Percentiles rank a stretch among this genome's conserved stretches.
phyloP scores from a whole-genome alignment of 1,140 invertebrate species.

The Diachasma alloeum region DNA sequence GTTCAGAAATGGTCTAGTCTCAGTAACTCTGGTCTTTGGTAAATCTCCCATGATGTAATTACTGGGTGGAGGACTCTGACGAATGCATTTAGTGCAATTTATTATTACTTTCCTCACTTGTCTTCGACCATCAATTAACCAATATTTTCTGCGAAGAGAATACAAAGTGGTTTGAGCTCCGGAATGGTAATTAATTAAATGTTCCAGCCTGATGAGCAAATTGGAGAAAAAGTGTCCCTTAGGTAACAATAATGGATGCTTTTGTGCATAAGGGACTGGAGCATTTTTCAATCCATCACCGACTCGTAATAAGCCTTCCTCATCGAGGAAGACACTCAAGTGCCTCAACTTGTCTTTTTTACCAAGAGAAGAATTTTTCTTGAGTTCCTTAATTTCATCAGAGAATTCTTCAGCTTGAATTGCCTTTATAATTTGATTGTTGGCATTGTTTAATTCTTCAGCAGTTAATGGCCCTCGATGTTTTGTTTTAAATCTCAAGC shows the following conservation, averaged over 20 bases:
- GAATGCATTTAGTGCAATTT: slow-evolving; percentile 25
- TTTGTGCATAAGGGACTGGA: neutral
- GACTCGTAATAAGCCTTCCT: slow-evolving; percentile 39
- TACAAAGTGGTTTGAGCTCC: slow-evolving; percentile 20
- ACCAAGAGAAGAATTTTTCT: too few relatives aligned
- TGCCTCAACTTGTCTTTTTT: too few relatives aligned
- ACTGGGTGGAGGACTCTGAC: slow-evolving; percentile 19
- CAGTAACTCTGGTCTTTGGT: slow-evolving; percentile 34
- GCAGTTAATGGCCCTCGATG: neutral
- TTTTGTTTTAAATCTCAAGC: slow-evolving; percentile 11
- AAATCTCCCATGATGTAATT: too few relatives aligned
- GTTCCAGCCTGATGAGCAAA: neutral
- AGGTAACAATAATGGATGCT: slow-evolving; percentile 28
- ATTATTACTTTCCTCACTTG: slow-evolving; percentile 14
- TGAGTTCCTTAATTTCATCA: too few relatives aligned
- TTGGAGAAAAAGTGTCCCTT: slow-evolving; percentile 14
- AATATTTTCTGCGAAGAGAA: too few relatives aligned
- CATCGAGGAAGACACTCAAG: slow-evolving; percentile 40
- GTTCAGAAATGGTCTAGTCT: slow-evolving; percentile 43
- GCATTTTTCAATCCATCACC: slow-evolving; percentile 35
- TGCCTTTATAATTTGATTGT: too few relatives aligned
- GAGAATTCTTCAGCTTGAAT: too few relatives aligned
- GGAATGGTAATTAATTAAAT: slow-evolving; percentile 13
- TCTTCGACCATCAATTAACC: slow-evolving; percentile 25
- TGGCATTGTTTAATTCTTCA: slow-evolving; percentile 16